These are phyloP conservation scores for Mechanitis mazaeus DNA, from an alignment of 2,888 invertebrate species.

Conservation along the genomic window DNA sequence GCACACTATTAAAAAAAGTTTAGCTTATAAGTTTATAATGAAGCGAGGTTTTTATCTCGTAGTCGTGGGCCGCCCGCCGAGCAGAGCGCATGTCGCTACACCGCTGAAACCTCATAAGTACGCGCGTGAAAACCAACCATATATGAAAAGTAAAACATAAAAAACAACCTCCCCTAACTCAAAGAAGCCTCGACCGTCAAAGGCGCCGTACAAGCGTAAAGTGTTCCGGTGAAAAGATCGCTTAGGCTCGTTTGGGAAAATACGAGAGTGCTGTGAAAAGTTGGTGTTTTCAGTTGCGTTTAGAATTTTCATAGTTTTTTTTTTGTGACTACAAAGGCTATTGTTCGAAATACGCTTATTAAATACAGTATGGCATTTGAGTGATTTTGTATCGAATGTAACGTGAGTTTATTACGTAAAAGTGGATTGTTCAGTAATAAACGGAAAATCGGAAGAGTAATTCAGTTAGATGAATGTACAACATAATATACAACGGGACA, in stretches of 20 bases:
- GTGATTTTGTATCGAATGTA: constrained; percentile 65
- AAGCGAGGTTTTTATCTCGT: constrained; percentile 75
- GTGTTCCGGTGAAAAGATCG: constrained; percentile 55
- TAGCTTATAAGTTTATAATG: constrained; percentile 77
- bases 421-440: constrained; percentile 69
- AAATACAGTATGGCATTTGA: constrained; percentile 58
- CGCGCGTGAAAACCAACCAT: constrained; percentile 58
- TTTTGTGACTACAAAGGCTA: constrained; percentile 68
- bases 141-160: constrained; percentile 37
- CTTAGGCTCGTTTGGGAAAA: constrained; percentile 53
- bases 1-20: constrained; percentile 69
- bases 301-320: constrained; percentile 55
- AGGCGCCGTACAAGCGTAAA: constrained; percentile 45
- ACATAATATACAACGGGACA: constrained; percentile 76
- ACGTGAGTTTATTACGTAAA: constrained; percentile 71
- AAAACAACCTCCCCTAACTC: constrained; percentile 32
- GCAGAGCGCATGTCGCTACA: constrained; percentile 63
- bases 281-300: constrained; percentile 52
- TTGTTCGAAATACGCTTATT: constrained; percentile 59
- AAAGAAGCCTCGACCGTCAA: constrained; percentile 49
- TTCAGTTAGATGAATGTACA: constrained; percentile 75
- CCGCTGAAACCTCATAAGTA: constrained; percentile 53
- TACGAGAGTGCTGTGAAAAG: constrained; percentile 70
- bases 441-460: constrained; percentile 65
- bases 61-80: constrained; percentile 69